Base-by-base conservation (phyloP, 2,888 invertebrate genomes). In the Spialia ferax region DNA sequence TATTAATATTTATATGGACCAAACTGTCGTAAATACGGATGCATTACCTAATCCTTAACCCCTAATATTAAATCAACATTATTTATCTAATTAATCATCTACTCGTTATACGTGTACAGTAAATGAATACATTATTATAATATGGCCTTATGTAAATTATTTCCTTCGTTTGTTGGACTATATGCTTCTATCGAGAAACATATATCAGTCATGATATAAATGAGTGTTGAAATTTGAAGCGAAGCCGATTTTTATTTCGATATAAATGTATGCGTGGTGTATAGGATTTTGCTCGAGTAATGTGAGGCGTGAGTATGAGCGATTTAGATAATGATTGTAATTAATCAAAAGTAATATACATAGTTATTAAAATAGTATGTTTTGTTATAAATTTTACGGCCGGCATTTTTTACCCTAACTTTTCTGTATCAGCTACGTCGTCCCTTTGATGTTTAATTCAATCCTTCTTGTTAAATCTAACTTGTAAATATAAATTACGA, bases 111-210 rank as follows among this genome's bases (percentile, higher is more conserved):
- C 85, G 83, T 93, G 93, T 93, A 93, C 93, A 92, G 91, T 92
- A 86, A 89, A 85, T 84, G 84, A 87, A 55, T 88, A 87, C n/a
- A n/a, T n/a, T n/a, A n/a, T n/a, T n/a, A n/a, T n/a, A n/a, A n/a
- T 89, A 93, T 92, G 93, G 93, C 93, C 93, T 93, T 93, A 93
- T 90, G 91, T 93, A 90, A 88, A 89, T 90, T 88, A 87, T 91
- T 92, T 91, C 85, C 81, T 85, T 81, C 75, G 84, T 86, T 87
- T 77, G 80, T 90, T 88, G 79, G 83, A 73, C 74, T 75, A 77
- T 85, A 88, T 84, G 92, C 91, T 91, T 92, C 84, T 82, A 79
- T 87, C 84, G 79, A 82, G 82, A 70, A 69, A 73, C 70, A 74
- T 76, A 72, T 75, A 74, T 79, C 76, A 77, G 82, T 81, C 82